Evolutionary conservation across 2,888 invertebrate genomes (phyloP), one percentile per base, ranked within the genome.

Genomic region (Myopa testacea): DNA sequence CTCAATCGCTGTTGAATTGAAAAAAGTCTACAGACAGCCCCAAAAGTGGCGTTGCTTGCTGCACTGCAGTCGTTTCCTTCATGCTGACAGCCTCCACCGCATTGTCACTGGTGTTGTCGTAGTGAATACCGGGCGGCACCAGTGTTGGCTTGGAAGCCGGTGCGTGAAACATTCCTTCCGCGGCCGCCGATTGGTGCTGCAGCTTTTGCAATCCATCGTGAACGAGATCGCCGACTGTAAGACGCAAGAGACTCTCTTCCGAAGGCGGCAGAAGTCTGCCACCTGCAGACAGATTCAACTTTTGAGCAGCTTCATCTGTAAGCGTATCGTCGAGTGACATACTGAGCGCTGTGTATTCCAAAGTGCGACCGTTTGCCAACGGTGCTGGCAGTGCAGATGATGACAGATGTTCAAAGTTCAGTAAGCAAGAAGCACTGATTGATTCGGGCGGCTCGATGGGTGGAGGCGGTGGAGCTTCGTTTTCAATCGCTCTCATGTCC

Each of bases 91-190:
- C 89, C 78, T 89, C 89, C 37, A 89, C 89, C 8, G 89, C 89
- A 82, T 89, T 89, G 79, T 89, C 89, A 79, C 86, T 89, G 50
- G 84, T 88, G 81, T 89, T 88, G 78, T 89, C 89, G 50, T 89
- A 89, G 75, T 88, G 84, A 19, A 84, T 82, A 1, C 79, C 81
- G 26, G 82, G 80, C 3, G 85, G 82, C 62, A 84, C 78, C 74
- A 84, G 81, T 12, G 75, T 63, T 10, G 82, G 55, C 10, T 74
- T 70, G 10, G 55, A 78, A 8, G 77, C 63, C 4, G 79, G 80
- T n/a, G 80, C 75, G 63, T 80, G 80, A 5, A 82, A 74, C 4
- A 83, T 34, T 55, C 75, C 81, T 2, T 80, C 78, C n/a, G 78
- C 80, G 26, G 74, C 75, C 12, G 78, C 58, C 14, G 79, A 34